Percentiles rank a stretch among this genome's conserved stretches.
phyloP scores from a whole-genome alignment of 2,113 vertebrate genomes.

The Rhinoderma darwinii region DNA sequence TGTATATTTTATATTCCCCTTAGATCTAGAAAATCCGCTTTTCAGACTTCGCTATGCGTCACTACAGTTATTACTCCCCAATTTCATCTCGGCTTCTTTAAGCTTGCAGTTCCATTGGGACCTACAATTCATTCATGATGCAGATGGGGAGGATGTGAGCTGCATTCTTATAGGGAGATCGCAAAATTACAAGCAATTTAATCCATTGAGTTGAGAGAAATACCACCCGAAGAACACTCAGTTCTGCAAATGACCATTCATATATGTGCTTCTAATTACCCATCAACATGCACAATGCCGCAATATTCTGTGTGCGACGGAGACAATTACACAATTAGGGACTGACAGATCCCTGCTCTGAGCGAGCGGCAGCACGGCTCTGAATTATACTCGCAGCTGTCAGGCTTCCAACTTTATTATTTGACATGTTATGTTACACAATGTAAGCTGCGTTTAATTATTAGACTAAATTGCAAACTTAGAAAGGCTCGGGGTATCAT shows the following conservation, averaged over 20 bases:
- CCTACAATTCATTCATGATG: conserved; percentile 31
- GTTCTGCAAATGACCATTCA: conserved; percentile 37
- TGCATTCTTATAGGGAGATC: conserved; percentile 25
- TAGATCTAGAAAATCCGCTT: conserved; percentile 30
- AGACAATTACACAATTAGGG: conserved; percentile 18
- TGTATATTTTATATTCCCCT: conserved; percentile 5
- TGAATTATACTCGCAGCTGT: conserved; percentile 24
- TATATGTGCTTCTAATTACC: background rate
- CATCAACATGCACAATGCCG: background rate
- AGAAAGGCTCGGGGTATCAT: background rate
- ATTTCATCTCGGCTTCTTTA: conserved; percentile 20
- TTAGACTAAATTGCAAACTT: background rate
- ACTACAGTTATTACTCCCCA: conserved; percentile 29
- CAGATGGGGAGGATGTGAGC: conserved; percentile 45
- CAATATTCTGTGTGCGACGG: background rate
- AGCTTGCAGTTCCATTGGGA: conserved; percentile 21
- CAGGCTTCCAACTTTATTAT: background rate
- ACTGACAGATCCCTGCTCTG: background rate
- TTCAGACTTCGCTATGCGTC: conserved; percentile 19
- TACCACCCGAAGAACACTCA: conserved; percentile 3
- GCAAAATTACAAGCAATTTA: conserved; percentile 18
- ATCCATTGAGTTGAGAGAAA: background rate
- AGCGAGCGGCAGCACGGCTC: background rate
- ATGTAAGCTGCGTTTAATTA: conserved; percentile 25
- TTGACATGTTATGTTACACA: conserved; percentile 15